Evolutionary conservation across 2,888 invertebrate species (phyloP), one percentile per base, ranked within the genome.

Genomic region (Tenthredo livida): DNA sequence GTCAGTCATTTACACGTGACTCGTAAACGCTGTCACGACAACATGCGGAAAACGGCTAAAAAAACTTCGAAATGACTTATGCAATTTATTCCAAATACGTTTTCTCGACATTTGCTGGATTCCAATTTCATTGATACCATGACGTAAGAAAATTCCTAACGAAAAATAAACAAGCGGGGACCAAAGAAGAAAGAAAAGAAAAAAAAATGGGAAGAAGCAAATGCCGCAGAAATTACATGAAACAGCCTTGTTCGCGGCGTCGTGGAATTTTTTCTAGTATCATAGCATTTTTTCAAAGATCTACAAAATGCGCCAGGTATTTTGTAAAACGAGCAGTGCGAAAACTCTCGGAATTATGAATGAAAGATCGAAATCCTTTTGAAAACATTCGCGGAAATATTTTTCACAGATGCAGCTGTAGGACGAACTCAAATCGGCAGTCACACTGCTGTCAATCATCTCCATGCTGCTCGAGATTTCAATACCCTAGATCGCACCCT

Each of bases 171-270:
- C 12, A 50, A 50, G 29, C 29, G 40, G 12, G 21, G 9, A 4
- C 1, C 29, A 29, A 37, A 37, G n/a, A n/a, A n/a, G n/a, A n/a
- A n/a, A n/a, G n/a, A n/a, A n/a, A n/a, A n/a, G n/a, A 37, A 37
- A 37, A 72, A 21, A 75, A 29, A 75, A 78, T 78, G 78, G 78
- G 78, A 21, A 78, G 37, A 33, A 78, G 78, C 58, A 58, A 50
- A 58, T 58, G 78, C 9, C 29, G 21, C 37, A 61, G 78, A 61
- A 33, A 61, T 50, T 50, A 50, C 29, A 37, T 40, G 58, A 78
- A 61, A 78, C n/a, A 33, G 10, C 58, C 33, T 58, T 61, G 78
- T 78, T n/a, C n/a, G 10, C 54, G 29, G 4, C 58, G 40, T 37
- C 7, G 75, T 33, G 78, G 58, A 5, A 37, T 78, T 61, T 78